These are phyloP conservation scores for Euproctis similis DNA, from an alignment of 2,888 invertebrate genomes.

Conservation along the genomic window DNA sequence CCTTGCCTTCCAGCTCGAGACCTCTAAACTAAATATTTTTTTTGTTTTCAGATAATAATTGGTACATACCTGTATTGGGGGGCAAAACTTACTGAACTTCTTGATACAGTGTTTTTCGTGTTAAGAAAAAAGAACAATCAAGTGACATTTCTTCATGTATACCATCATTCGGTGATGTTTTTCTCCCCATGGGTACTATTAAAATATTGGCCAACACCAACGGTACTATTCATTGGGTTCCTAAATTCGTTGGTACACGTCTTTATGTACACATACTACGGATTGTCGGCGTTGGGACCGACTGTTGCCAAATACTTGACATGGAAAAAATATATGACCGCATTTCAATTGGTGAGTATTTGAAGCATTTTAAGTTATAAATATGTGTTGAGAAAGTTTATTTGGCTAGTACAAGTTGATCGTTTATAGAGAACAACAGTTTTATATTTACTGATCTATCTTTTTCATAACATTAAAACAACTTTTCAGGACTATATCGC, in stretches of 20 bases:
- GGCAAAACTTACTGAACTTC: constrained; percentile 84
- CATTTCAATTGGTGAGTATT: constrained; percentile 81
- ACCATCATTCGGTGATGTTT: constrained; percentile 87
- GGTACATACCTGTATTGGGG: constrained; percentile 81
- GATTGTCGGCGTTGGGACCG: constrained; percentile 85
- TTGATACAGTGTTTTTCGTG: constrained; percentile 92
- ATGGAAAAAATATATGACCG: constrained; percentile 91
- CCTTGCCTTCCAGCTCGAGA: too few relatives aligned
- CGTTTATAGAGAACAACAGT: too few relatives aligned
- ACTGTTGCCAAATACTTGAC: constrained; percentile 83
- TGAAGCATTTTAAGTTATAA: too few relatives aligned
- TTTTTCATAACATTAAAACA: too few relatives aligned
- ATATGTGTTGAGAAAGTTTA: too few relatives aligned
- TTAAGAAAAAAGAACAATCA: constrained; percentile 85
- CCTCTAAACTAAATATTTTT: constrained; percentile 34
- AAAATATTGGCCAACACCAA: constrained; percentile 84
- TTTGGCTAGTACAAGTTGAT: too few relatives aligned
- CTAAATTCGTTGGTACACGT: constrained; percentile 86
- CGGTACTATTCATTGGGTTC: constrained; percentile 81
- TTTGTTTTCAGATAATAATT: constrained; percentile 55
- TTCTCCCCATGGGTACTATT: constrained; percentile 84
- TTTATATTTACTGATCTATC: too few relatives aligned
- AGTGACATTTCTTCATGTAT: constrained; percentile 91
- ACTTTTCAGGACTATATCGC: too few relatives aligned
- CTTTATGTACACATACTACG: constrained; percentile 89